phyloP scores from a whole-genome alignment of 2,888 invertebrate genomes.

The Hermaeophaga mercurialis region DNA sequence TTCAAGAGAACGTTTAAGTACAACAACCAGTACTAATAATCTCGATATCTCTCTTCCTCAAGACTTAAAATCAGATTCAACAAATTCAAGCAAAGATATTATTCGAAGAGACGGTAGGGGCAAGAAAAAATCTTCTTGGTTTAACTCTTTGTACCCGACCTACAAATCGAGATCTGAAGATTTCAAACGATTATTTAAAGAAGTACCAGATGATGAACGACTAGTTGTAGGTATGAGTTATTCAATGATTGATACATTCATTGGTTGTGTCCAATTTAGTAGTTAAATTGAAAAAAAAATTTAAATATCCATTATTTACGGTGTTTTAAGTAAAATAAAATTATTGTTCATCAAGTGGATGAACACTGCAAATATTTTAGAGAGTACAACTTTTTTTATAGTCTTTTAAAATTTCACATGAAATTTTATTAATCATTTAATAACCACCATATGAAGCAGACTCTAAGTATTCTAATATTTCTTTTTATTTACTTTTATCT shows the following conservation, averaged over 20 bases:
- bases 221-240: slow-evolving; percentile 82
- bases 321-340: no score
- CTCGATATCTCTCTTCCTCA: slow-evolving; percentile 42
- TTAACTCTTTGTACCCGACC: slow-evolving; percentile 84
- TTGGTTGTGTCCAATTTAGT: no score
- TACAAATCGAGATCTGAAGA: slow-evolving; percentile 94
- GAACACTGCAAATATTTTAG: no score
- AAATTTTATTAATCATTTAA: no score
- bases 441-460: no score
- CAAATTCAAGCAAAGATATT: slow-evolving; percentile 48
- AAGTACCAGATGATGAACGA: slow-evolving; percentile 87
- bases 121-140: slow-evolving; percentile 84
- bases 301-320: no score
- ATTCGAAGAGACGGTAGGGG: slow-evolving; percentile 59
- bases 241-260: no score
- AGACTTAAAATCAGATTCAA: slow-evolving; percentile 44
- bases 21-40: slow-evolving; percentile 39
- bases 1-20: slow-evolving; percentile 42
- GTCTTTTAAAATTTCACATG: no score
- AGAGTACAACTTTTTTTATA: no score
- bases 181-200: slow-evolving; percentile 90
- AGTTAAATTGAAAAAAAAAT: no score
- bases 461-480: neutral
- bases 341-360: no score
- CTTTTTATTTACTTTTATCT: neutral